Evolutionary conservation across 2,888 invertebrate species (phyloP).

Genomic region (Minunthozetes semirufus): DNA sequence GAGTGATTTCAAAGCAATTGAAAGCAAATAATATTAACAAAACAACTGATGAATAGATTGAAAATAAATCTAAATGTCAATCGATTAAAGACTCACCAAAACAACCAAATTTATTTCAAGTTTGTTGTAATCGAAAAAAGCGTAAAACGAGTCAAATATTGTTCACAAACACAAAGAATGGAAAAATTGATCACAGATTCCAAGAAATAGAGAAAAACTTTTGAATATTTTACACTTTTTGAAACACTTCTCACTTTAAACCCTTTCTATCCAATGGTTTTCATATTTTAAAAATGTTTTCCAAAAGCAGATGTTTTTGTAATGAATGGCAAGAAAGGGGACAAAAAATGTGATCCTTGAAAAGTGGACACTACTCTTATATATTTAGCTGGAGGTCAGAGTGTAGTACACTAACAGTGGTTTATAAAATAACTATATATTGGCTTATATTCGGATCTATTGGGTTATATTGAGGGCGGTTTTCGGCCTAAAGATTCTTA

Average conservation of each 20-base stretch:
- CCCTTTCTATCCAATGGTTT: neutral
- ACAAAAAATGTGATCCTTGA: conserved; percentile 11
- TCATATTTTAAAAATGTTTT: neutral
- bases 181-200: neutral
- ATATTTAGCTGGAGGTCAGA: conserved; percentile 18
- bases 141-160: too few relatives aligned
- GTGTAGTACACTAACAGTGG: neutral
- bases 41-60: neutral
- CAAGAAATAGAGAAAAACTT: neutral
- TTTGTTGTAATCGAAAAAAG: too few relatives aligned
- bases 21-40: neutral
- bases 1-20: neutral
- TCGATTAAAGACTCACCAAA: neutral
- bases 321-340: neutral
- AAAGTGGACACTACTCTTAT: conserved; percentile 22
- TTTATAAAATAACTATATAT: neutral
- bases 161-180: neutral
- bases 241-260: neutral
- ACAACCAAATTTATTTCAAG: neutral
- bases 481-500: neutral
- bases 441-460: too few relatives aligned
- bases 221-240: too few relatives aligned
- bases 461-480: conserved; percentile 19
- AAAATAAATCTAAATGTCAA: neutral
- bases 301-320: conserved; percentile 22